These are phyloP conservation scores for Uropsilus gracilis DNA, from an alignment of 2,113 vertebrate species.

Conservation along the genomic window DNA sequence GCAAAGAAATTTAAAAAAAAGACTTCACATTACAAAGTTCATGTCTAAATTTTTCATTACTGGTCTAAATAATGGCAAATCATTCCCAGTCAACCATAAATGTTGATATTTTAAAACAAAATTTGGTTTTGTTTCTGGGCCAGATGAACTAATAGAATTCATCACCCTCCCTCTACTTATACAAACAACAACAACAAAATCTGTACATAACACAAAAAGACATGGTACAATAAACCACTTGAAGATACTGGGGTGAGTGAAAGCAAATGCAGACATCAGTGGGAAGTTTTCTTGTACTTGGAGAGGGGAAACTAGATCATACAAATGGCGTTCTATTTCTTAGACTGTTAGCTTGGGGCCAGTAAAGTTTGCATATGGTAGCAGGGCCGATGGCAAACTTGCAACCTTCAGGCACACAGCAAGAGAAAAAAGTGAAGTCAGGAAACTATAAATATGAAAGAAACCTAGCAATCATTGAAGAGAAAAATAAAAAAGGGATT, in stretches of 20 bases:
- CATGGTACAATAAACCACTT: background rate
- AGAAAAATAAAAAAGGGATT: background rate
- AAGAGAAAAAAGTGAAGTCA: background rate
- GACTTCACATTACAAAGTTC: background rate
- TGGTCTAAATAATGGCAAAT: background rate
- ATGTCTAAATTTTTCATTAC: background rate
- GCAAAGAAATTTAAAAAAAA: background rate
- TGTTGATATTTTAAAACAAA: background rate
- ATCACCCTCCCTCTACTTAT: background rate
- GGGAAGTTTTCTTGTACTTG: background rate
- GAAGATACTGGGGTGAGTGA: background rate
- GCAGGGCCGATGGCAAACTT: background rate
- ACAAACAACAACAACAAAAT: background rate
- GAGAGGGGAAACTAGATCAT: background rate
- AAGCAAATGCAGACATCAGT: too few species aligned
- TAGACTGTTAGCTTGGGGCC: background rate
- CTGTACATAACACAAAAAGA: background rate
- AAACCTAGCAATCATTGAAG: background rate
- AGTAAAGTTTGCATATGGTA: accelerated
- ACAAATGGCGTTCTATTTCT: background rate
- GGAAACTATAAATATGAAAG: background rate
- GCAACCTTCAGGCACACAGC: background rate
- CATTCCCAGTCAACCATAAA: background rate
- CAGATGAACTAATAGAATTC: background rate
- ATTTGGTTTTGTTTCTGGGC: background rate